Evolutionary conservation across 2,113 vertebrate species (phyloP), one percentile per base, ranked within the genome.

Genomic region (Azemiops feae): DNA sequence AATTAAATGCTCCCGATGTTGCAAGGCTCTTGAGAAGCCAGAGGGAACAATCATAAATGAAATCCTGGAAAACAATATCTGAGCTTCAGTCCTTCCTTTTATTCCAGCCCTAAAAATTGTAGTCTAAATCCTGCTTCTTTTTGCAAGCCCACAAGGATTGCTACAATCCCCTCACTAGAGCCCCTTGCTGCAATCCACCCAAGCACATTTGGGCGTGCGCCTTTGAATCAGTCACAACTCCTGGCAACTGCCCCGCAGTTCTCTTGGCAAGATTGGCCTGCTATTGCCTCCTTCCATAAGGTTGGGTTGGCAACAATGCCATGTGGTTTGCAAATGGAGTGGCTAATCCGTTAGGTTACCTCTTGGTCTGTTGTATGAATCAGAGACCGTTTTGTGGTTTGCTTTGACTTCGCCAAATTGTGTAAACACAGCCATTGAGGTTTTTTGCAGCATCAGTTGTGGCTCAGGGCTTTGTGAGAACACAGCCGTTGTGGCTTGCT

Each of bases 1-100:
- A 93, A 93, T 93, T 93, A 93, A 93, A 90, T 7, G 12, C 53
- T 27, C 88, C 45, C 20, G 69, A 81, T 43, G 57, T 43, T 9
- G 86, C 47, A 64, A 55, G 10, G 50, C 86, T 89, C 92, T 89
- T 11, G 87, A 89, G 91, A 69, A 89, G 92, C 39, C 74, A 64
- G 60, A 23, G 25, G 3, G 45, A 93, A 74, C n/a, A 12, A 52
- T 39, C 20, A 4, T 45, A 85, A n/a, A 43, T 6, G 69, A 18
- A 8, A 25, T 12, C 10, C 74, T 53, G 74, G 55, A 90, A 93
- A 93, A 93, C 89, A 93, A 39, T 18, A 6, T 18, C 14, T 22
- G 60, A 74, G 16, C 12, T 64, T 87, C 6, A 3, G 22, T 87
- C 55, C 23, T 85, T n/a, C 12, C 30, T 69, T 43, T 86, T 34